These are phyloP conservation scores for Pyxicephalus adspersus DNA, from an alignment of 2,113 vertebrate species.

Conservation along the genomic window DNA sequence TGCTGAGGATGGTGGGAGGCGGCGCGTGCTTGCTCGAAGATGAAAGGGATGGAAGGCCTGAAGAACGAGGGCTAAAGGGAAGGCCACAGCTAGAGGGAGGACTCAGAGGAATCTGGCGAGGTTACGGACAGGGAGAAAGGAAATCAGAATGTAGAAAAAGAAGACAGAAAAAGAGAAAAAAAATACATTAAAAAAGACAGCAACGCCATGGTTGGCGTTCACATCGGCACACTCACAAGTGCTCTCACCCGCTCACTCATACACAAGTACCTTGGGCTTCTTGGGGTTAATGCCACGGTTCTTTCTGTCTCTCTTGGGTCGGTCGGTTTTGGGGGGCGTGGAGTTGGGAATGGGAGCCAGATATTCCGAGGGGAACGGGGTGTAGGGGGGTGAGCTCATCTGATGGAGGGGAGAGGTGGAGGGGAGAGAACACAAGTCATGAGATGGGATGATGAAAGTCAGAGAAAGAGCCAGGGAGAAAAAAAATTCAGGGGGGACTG, in stretches of 20 bases:
- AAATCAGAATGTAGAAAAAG: slow-evolving; percentile 50
- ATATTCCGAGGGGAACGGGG: slow-evolving; percentile 72
- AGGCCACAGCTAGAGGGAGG: slow-evolving; percentile 67
- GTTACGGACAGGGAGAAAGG: not conserved
- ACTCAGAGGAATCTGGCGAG: slow-evolving; percentile 65
- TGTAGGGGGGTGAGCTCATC: slow-evolving; percentile 70
- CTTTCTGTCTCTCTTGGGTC: slow-evolving; percentile 64
- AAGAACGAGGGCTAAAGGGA: slow-evolving; percentile 62
- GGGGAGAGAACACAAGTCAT: slow-evolving; percentile 60
- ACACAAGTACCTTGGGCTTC: slow-evolving; percentile 1
- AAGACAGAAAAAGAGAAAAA: not conserved
- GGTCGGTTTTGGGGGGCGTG: slow-evolving; percentile 61
- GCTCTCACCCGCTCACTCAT: not conserved
- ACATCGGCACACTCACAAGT: not conserved
- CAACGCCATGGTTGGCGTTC: not conserved
- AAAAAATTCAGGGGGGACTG: slow-evolving; percentile 59
- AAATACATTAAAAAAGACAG: not conserved
- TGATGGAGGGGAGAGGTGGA: slow-evolving; percentile 58
- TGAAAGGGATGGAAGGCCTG: slow-evolving; percentile 62
- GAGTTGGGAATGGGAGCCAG: slow-evolving; percentile 69
- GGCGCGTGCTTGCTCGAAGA: slow-evolving; percentile 64
- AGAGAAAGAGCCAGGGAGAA: slow-evolving; percentile 37
- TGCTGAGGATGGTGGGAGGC: slow-evolving; percentile 70
- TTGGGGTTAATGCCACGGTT: slow-evolving; percentile 68
- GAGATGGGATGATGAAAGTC: slow-evolving; percentile 64